Evolutionary conservation across 2,888 invertebrate genomes (phyloP).

Genomic region (Tuta absoluta): DNA sequence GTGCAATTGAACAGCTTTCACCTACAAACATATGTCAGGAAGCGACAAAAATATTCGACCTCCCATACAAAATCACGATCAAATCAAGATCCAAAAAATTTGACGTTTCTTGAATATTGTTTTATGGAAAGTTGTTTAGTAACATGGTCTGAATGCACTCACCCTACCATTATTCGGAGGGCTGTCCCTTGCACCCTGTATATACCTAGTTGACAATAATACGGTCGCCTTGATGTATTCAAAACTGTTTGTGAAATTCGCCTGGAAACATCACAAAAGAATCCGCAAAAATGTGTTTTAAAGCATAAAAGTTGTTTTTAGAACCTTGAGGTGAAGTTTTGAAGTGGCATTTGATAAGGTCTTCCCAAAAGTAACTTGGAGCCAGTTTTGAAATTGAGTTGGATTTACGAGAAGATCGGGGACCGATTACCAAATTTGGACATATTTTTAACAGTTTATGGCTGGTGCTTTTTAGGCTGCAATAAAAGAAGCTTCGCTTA

Average conservation of each 20-base stretch:
- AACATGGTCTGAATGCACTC: too few relatives aligned
- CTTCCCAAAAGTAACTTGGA: neutral
- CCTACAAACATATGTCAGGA: too few relatives aligned
- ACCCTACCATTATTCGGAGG: too few relatives aligned
- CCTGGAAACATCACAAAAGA: neutral
- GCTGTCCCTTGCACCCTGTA: too few relatives aligned
- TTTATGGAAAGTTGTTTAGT: too few relatives aligned
- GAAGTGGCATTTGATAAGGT: neutral
- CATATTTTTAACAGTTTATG: neutral
- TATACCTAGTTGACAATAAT: constrained; percentile 2
- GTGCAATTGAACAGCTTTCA: too few relatives aligned
- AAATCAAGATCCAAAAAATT: too few relatives aligned
- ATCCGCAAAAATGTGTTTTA: neutral
- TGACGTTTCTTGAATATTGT: too few relatives aligned
- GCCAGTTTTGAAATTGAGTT: neutral
- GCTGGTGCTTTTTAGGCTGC: neutral
- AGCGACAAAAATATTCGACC: too few relatives aligned
- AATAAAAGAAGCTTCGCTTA: too few relatives aligned
- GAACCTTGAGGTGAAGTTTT: neutral
- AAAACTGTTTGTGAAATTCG: neutral
- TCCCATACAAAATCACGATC: too few relatives aligned
- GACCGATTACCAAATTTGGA: neutral
- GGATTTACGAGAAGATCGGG: neutral
- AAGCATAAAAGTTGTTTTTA: neutral
- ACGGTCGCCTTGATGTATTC: neutral